Percentiles rank a stretch among this genome's conserved stretches.
These are phyloP conservation scores for Hemibagrus guttatus DNA, from an alignment of 2,797 vertebrate species.

Conservation along the genomic window DNA sequence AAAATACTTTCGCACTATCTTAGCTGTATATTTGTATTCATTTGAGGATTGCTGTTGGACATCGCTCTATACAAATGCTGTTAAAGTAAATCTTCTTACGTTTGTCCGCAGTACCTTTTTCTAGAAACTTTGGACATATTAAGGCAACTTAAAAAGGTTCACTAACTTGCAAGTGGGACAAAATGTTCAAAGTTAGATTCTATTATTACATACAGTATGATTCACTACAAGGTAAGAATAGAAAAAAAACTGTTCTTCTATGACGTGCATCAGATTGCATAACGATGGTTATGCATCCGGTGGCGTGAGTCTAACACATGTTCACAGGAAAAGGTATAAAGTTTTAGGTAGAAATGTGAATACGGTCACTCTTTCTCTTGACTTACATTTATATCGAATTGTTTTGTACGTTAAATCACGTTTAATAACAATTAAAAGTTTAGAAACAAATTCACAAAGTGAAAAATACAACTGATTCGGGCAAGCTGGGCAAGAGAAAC, in stretches of 20 bases:
- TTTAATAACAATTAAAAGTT: not conserved
- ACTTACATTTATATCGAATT: not conserved
- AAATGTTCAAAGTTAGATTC: not conserved
- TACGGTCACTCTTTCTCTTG: not conserved
- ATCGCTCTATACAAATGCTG: not conserved
- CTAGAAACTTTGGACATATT: not conserved
- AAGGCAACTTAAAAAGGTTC: not conserved
- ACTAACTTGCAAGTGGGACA: not conserved
- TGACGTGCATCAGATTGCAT: not conserved
- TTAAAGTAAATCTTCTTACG: not conserved
- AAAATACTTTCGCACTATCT: not conserved
- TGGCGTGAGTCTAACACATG: not conserved
- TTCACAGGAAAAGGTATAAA: not conserved
- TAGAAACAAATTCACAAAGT: not conserved
- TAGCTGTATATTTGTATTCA: not conserved
- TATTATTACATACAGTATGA: not conserved
- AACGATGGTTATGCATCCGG: too few relatives aligned
- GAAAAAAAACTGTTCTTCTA: not conserved
- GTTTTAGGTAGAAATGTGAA: too few relatives aligned
- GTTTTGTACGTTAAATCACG: not conserved
- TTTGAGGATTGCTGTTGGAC: not conserved
- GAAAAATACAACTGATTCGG: not conserved
- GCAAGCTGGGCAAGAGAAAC: not conserved
- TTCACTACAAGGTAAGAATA: not conserved
- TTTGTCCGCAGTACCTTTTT: not conserved